Evolutionary conservation across 2,888 invertebrate species (phyloP).

Genomic region (Mimachlamys varia): DNA sequence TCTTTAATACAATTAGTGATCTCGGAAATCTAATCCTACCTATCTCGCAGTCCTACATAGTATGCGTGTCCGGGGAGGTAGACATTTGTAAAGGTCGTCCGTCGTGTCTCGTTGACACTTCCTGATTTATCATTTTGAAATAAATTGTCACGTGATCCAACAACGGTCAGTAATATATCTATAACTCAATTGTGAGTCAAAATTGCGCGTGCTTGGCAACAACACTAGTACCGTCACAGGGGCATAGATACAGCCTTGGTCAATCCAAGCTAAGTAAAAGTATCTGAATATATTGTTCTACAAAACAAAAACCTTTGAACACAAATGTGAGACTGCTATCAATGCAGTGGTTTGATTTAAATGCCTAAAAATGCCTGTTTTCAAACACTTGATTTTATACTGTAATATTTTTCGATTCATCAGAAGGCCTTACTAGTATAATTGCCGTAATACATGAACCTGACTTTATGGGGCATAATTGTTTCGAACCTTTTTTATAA

Average conservation of each 20-base stretch:
- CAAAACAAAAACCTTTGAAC: no score
- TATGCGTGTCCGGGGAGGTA: not conserved
- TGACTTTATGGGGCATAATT: no score
- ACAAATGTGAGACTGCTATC: no score
- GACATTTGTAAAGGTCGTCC: not conserved
- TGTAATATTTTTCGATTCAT: no score
- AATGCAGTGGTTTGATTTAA: no score
- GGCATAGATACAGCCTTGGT: not conserved
- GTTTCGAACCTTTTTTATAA: no score
- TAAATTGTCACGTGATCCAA: slow-evolving; percentile 12
- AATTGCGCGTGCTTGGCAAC: not conserved
- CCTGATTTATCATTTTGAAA: not conserved
- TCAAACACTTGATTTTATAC: no score
- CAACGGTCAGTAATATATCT: not conserved
- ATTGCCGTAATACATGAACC: no score
- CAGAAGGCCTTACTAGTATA: no score
- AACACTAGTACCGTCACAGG: not conserved
- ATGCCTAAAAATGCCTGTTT: no score
- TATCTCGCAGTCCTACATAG: not conserved
- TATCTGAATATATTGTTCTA: no score
- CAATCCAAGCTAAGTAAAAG: no score
- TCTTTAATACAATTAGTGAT: not conserved
- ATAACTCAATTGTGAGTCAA: not conserved
- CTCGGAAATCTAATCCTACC: not conserved
- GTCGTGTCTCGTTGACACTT: not conserved